These are phyloP conservation scores for Drosophila merina DNA, from an alignment of 2,888 invertebrate species.

Conservation along the genomic window DNA sequence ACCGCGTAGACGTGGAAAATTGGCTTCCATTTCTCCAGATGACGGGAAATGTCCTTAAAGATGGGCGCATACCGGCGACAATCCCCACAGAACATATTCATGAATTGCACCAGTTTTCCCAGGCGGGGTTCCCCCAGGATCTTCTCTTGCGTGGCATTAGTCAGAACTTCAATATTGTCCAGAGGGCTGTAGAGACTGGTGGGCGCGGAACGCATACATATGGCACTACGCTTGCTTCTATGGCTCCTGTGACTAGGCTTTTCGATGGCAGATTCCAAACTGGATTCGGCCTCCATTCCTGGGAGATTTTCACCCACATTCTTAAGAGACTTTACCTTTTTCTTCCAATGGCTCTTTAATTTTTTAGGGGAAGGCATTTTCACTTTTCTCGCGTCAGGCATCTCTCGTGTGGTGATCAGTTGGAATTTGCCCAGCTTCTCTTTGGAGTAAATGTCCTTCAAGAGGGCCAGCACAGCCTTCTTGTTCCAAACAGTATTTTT, in stretches of 20 bases:
- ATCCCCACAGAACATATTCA: slow-evolving; percentile 97
- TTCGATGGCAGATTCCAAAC: too few species aligned
- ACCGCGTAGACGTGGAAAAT: slow-evolving; percentile 44
- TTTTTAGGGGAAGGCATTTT: too few species aligned
- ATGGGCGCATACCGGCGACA: slow-evolving; percentile 93
- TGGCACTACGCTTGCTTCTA: too few species aligned
- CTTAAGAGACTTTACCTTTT: too few species aligned
- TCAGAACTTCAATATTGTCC: slow-evolving; percentile 50
- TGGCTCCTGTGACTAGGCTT: too few species aligned
- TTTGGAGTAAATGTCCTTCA: slow-evolving; percentile 47
- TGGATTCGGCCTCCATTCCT: too few species aligned
- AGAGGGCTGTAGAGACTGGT: slow-evolving; percentile 38
- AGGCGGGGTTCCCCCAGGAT: slow-evolving; percentile 15
- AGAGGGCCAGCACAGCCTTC: slow-evolving; percentile 43
- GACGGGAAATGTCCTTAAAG: slow-evolving; percentile 43
- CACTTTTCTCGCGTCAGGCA: too few species aligned
- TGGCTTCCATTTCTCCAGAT: slow-evolving; percentile 42
- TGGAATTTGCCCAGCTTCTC: slow-evolving; percentile 45
- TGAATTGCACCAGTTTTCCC: slow-evolving; percentile 89
- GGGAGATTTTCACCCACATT: too few species aligned
- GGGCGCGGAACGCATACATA: background rate
- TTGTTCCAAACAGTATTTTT: background rate
- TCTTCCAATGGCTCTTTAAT: too few species aligned
- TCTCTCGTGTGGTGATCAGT: background rate
- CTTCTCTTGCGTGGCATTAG: slow-evolving; percentile 25